Conservation (phyloP, 2,113 vertebrate species). For the Platichthys flesus region DNA sequence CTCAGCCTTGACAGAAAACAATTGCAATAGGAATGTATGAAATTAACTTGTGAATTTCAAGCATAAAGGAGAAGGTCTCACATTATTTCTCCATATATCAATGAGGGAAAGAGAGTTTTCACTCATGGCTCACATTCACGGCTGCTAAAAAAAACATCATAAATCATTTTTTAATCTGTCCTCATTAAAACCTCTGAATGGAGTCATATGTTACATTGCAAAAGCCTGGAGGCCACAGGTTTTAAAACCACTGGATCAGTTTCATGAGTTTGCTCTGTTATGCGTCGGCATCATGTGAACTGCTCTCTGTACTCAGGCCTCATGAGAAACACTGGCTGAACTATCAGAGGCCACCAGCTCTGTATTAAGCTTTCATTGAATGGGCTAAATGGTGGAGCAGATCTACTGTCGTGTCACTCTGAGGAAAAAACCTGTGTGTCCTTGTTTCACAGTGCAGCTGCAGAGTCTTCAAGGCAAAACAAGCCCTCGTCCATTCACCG, state of each 20-base stretch:
- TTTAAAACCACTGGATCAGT: conserved; percentile 11
- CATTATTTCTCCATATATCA: not conserved
- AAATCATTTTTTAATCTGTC: not conserved
- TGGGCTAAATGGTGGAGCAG: conserved; percentile 13
- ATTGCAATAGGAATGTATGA: too few species aligned
- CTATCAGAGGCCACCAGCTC: conserved; percentile 34
- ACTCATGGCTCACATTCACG: not conserved
- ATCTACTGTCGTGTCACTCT: conserved; percentile 16
- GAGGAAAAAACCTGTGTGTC: conserved; percentile 20
- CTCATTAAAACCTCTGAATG: not conserved
- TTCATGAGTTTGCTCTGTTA: conserved; percentile 25
- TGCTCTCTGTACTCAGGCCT: conserved; percentile 4
- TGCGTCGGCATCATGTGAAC: conserved; percentile 43
- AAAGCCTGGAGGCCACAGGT: not conserved
- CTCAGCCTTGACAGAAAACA: too few species aligned
- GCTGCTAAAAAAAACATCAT: not conserved
- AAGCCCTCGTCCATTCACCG: conserved; percentile 8
- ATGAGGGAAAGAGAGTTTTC: not conserved
- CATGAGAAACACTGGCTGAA: conserved; percentile 53
- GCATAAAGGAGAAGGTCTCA: not conserved
- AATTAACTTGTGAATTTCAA: too few species aligned
- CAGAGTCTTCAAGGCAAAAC: conserved; percentile 12
- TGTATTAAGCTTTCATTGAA: conserved; percentile 58
- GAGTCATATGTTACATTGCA: not conserved
- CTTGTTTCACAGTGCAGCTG: conserved; percentile 22